Evolutionary conservation across 2,113 vertebrate species (phyloP).

Genomic region (Hiodon alosoides): DNA sequence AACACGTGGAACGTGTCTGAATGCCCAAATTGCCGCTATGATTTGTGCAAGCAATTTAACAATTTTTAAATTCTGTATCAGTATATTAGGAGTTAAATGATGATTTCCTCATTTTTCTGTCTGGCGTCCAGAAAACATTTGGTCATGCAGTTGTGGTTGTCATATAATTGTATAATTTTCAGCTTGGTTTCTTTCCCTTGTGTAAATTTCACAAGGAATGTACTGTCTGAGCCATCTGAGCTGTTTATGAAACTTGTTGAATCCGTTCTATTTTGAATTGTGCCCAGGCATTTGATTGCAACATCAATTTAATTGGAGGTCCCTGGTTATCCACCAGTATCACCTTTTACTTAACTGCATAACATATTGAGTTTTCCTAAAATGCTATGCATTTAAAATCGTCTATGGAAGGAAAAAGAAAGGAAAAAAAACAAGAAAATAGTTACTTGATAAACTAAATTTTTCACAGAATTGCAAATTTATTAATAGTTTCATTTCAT

Average conservation of each 20-base stretch:
- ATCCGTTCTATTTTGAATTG: not conserved
- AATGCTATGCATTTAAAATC: too few species aligned
- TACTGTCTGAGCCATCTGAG: not conserved
- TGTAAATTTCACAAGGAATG: constrained; percentile 8
- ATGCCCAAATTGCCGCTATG: constrained; percentile 6
- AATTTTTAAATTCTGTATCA: constrained; percentile 22
- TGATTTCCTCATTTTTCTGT: constrained; percentile 31
- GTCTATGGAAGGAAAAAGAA: too few species aligned
- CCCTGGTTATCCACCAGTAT: constrained; percentile 1
- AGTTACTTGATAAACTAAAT: too few species aligned
- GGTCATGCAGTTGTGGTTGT: constrained; percentile 9
- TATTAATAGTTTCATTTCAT: too few species aligned
- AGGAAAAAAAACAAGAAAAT: too few species aligned
- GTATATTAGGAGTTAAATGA: constrained; percentile 12
- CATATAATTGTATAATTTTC: constrained; percentile 27
- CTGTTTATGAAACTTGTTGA: constrained; percentile 10
- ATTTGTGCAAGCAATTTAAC: constrained; percentile 23
- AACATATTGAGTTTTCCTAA: not conserved
- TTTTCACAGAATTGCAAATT: too few species aligned
- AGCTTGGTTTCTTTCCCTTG: constrained; percentile 11
- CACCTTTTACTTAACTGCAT: constrained; percentile 1
- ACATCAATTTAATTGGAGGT: constrained; percentile 11
- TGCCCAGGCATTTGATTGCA: constrained; percentile 12
- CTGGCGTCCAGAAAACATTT: constrained; percentile 11
- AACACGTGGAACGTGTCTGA: constrained; percentile 4